Evolutionary conservation across 2,113 vertebrate species (phyloP), one percentile per base, ranked within the genome.

Genomic region (Oceanodroma tethys): DNA sequence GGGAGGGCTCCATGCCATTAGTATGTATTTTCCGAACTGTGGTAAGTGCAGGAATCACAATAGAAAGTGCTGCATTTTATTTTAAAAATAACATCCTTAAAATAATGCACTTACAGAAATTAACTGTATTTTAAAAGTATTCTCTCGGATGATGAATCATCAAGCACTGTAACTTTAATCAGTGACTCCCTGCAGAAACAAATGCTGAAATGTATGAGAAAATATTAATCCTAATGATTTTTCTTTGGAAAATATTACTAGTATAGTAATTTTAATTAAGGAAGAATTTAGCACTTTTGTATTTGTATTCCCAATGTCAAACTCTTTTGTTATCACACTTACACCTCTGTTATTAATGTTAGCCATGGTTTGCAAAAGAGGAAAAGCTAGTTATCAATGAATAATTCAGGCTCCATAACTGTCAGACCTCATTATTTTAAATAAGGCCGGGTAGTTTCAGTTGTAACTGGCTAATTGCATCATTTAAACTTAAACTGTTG

Each of bases 371-470:
- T 98, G 95, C 93, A 96, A 97, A 98, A 97, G 97, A 98, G 97
- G 95, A 98, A 98, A 98, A 98, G 90, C 97, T 98, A 97, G 97
- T 98, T 98, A 98, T 98, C 98, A 98, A 98, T 98, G 98, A 98
- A 98, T 98, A 98, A 98, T 98, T 98, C 98, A 98, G 96, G 96
- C 93, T 98, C 96, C 93, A 95, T 98, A 98, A 98, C 98, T 98
- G 98, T 98, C 98, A 98, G 98, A 98, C 97, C 98, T 98, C 98
- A 98, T 98, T 98, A 98, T 98, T 98, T 98, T 98, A 98, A 98
- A 98, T 98, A 98, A 96, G 97, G 93, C 97, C 95, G 98, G 75
- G 98, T 98, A 98, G 95, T 97, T 98, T 81, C 96, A 97, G 97
- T 98, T 98, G 98, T 98, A 98, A 98, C 97, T 95, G 96, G 97